Percentiles rank a stretch among this genome's conserved stretches.
phyloP scores from a whole-genome alignment of 2,113 vertebrate species.

The Myiopsitta monachus region DNA sequence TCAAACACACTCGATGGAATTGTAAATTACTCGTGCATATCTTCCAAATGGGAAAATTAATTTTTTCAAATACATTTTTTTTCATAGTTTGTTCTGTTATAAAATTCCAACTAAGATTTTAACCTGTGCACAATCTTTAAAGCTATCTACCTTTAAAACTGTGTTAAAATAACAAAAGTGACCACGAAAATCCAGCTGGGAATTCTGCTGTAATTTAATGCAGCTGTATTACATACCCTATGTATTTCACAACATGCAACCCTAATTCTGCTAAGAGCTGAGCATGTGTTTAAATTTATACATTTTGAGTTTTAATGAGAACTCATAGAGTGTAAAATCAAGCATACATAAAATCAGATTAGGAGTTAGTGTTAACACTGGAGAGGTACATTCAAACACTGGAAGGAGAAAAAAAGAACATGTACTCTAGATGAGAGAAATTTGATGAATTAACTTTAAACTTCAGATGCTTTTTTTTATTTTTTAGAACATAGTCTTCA shows the following conservation, averaged over 20 bases:
- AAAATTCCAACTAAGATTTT: background rate
- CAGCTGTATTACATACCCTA: constrained; percentile 24
- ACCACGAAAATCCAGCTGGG: constrained; percentile 44
- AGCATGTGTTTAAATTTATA: constrained; percentile 59
- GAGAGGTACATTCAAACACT: constrained; percentile 27
- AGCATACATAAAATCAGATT: constrained; percentile 46
- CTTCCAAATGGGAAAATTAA: background rate
- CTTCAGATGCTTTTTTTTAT: background rate
- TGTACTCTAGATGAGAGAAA: background rate
- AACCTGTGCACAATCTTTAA: background rate
- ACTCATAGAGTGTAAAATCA: constrained; percentile 49
- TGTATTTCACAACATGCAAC: constrained; percentile 55
- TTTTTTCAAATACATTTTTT: background rate
- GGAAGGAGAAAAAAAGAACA: background rate
- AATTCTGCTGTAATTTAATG: constrained; percentile 51
- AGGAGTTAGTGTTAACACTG: constrained; percentile 37
- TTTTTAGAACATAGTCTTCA: background rate
- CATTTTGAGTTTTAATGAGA: constrained; percentile 61
- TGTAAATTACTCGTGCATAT: background rate
- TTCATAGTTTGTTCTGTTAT: background rate
- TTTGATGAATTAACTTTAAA: constrained; percentile 42
- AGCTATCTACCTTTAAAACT: background rate
- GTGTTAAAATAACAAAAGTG: constrained; percentile 55
- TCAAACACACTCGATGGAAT: background rate
- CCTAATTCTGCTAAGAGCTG: constrained; percentile 53